Evolutionary conservation across 2,797 vertebrate genomes (phyloP), one percentile per base, ranked within the genome.

Genomic region (Adelosebastes latens): DNA sequence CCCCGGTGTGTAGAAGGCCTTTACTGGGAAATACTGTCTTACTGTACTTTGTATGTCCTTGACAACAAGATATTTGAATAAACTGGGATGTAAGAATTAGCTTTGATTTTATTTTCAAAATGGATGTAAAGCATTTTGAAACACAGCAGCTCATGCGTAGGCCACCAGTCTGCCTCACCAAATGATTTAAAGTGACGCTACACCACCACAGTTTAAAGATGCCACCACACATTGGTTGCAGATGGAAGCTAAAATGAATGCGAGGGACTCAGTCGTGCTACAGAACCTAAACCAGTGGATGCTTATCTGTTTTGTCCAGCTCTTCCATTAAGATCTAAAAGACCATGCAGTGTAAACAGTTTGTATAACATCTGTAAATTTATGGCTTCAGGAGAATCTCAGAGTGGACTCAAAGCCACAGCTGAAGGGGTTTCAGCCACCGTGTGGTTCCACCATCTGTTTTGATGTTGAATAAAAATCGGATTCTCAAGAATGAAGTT

Each of bases 281-380:
- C 73, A 75, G 22, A 72, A 77, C 59, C 49, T 39, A 67, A 88
- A 82, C 46, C 62, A 72, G 67, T 59, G 66, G 82, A 75, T 80
- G 65, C 83, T 87, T 90, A 88, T 90, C 84, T 89, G 18, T 65
- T 77, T 62, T 1, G 8, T 46, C 60, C 67, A 70, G 80, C 69
- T 77, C 80, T 68, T 85, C 73, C 68, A 72, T 80, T 80, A 87
- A 83, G 49, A 90, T 85, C 61, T 87, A 53, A 86, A 71, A 75
- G 69, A 71, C 25, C 53, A 20, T 56, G 32, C 63, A 52, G 64
- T 88, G 78, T 91, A 91, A 92, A 92, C 91, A 89, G 88, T 92
- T 90, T 91, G 79, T 85, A 22, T 25, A 89, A 89, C 88, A 90
- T 93, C 87, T 92, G 87, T 89, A 88, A 80, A 89, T 87, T 55